Evolutionary conservation across 2,888 invertebrate genomes (phyloP), one percentile per base, ranked within the genome.

Genomic region (Ganaspis brasiliensis): DNA sequence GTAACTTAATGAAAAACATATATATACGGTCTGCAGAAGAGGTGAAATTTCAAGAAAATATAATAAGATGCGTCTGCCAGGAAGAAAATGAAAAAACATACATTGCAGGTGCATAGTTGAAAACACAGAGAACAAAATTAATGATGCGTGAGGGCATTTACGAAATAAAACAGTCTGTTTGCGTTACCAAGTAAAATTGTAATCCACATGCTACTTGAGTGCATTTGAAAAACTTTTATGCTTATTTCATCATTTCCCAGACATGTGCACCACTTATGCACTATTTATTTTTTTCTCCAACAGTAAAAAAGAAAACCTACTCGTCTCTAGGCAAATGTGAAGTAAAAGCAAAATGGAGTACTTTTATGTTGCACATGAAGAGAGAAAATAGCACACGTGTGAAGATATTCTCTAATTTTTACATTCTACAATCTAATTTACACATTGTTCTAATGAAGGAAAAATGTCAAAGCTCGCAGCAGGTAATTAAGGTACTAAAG

Each of bases 221-320:
- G 52, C 19, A 52, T 52, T 52, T 52, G 52, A 52, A 52, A 52
- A 52, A 52, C 19, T 52, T 52, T 52, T 52, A 52, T 52, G 52
- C 45, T 45, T 45, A 52, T 52, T 52, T 52, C 52, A 19, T 52
- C 52, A 52, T 52, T 52, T 16, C 19, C n/a, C 19, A 52, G 52
- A 52, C 19, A 19, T 52, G 52, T 52, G 19, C 52, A 52, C 19
- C 52, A 52, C 52, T 52, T 52, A 52, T 52, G n/a, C 45, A 14
- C 45, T 14, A 45, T 45, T 45, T 19, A 6, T 52, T 52, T 52
- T 19, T 19, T 40, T 12, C 40, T 40, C 10, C 10, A 8, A 16
- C 52, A 52, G 52, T 52, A 52, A 52, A 52, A 52, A 52, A 9
- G 52, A 52, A 52, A 52, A 52, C 16, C 19, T 52, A 52, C 16